phyloP scores from a whole-genome alignment of 2,797 vertebrate genomes.

The Apodemus agrarius region DNA sequence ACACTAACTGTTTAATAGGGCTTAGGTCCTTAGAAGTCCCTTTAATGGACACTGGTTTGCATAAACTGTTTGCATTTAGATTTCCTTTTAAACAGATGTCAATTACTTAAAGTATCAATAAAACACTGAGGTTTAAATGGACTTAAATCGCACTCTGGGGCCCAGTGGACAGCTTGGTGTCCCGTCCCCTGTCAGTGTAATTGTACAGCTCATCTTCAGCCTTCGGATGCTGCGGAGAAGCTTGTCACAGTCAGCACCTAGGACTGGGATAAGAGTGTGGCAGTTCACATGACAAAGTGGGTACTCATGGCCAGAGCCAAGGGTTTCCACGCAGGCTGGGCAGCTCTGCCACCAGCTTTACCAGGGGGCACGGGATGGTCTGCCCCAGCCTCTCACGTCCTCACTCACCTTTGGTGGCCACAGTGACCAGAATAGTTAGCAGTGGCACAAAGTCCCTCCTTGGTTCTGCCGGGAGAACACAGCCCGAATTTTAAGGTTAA shows the following conservation, averaged over 20 bases:
- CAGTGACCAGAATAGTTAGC: background rate
- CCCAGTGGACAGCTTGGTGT: background rate
- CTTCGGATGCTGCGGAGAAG: background rate
- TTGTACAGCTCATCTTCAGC: background rate
- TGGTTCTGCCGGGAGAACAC: background rate
- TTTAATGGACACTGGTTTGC: slow-evolving; percentile 63
- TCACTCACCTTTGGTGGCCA: background rate
- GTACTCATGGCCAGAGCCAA: background rate
- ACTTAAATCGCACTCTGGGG: slow-evolving; percentile 55
- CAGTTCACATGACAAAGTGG: background rate
- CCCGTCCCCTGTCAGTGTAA: no score
- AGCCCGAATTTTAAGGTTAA: background rate
- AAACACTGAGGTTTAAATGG: slow-evolving; percentile 54
- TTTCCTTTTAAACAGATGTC: slow-evolving; percentile 61
- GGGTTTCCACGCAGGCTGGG: background rate
- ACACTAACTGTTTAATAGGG: slow-evolving; percentile 57
- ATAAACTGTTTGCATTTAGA: slow-evolving; percentile 68
- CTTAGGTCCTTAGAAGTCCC: slow-evolving; percentile 54
- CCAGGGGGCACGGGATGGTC: accelerated
- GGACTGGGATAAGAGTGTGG: no score
- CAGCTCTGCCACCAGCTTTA: background rate
- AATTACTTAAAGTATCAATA: slow-evolving; percentile 75
- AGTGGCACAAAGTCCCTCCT: background rate
- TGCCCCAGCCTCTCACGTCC: background rate
- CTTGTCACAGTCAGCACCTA: background rate